Evolutionary conservation across 37 sponge, comb jelly and placozoan genomes (phyloP), one percentile per base, ranked within the genome.

Genomic region (Hexactinellida sp.): DNA sequence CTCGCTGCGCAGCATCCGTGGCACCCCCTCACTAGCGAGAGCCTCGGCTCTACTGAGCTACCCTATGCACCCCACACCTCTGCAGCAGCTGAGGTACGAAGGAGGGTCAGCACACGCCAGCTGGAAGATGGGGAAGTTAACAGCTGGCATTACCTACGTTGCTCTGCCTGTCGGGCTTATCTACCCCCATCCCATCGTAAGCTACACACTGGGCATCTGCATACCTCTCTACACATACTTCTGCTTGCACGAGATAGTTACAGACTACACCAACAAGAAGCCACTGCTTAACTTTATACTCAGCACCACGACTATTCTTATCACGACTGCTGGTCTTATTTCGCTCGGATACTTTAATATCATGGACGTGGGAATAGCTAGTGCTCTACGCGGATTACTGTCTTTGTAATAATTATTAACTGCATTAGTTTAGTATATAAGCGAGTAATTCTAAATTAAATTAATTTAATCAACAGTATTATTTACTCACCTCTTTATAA

Each of bases 401-500:
- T 21, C 76, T 25, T 28, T 63, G 13, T 63, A 63, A n/a, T 16
- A n/a, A n/a, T 1, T 10, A 63, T 63, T 32, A 23, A 21, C 76
- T 21, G 5, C 76, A n/a, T 63, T 63, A 63, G 30, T 63, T 63
- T 63, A 28, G 10, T 41, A 41, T n/a, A n/a, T n/a, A n/a, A n/a
- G n/a, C n/a, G n/a, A n/a, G n/a, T n/a, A n/a, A n/a, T n/a, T n/a
- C n/a, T n/a, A n/a, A n/a, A n/a, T n/a, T n/a, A n/a, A n/a, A n/a
- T n/a, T n/a, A n/a, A n/a, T 63, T 23, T 25, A 23, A 63, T 63
- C 55, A 54, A 1, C 37, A 25, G 25, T 37, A 37, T 37, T 82
- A 37, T 1, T 85, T 23, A 85, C 36, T 87, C 32, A 93, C 91
- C 84, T 88, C 82, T 0, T 88, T 41, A 37, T 93, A 93, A 38